Conservation (phyloP, 2,113 vertebrate genomes). For the Alethe castanea region DNA sequence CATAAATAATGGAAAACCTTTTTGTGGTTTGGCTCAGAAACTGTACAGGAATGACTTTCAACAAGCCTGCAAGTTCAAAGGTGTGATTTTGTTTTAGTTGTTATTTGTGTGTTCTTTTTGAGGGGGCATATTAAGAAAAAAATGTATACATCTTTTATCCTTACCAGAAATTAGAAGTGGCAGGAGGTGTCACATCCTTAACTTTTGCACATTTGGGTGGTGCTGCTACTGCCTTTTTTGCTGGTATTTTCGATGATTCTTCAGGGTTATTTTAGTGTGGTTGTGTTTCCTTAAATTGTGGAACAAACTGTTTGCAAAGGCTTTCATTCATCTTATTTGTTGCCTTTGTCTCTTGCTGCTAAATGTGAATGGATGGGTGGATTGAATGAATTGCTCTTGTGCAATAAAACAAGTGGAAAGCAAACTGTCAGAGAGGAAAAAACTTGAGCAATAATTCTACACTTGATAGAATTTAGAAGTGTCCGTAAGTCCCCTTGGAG, state of each 20-base stretch:
- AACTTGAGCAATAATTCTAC: neutral
- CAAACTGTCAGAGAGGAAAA: neutral
- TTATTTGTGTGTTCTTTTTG: neutral
- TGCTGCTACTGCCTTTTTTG: neutral
- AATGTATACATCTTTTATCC: neutral
- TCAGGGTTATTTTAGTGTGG: neutral
- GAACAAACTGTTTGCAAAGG: neutral
- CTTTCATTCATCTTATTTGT: neutral
- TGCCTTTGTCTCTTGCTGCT: neutral
- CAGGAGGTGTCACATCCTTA: neutral
- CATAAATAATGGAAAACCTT: neutral
- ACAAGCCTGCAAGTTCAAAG: neutral
- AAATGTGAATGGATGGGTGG: neutral
- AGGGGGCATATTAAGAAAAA: neutral
- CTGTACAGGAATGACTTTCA: neutral
- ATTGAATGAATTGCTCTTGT: neutral
- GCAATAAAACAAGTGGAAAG: neutral
- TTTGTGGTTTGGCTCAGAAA: neutral
- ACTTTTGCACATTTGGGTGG: neutral
- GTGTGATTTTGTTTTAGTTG: neutral
- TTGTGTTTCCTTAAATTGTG: neutral
- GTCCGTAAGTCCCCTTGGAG: neutral
- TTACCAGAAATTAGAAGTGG: neutral
- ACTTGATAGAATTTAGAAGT: neutral
- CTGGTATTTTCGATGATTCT: neutral